A percentile compares a stretch with the other conserved stretches of the same genome.
These are phyloP conservation scores for Solenopsis fugax DNA, from an alignment of 1,140 invertebrate species.

Conservation along the genomic window DNA sequence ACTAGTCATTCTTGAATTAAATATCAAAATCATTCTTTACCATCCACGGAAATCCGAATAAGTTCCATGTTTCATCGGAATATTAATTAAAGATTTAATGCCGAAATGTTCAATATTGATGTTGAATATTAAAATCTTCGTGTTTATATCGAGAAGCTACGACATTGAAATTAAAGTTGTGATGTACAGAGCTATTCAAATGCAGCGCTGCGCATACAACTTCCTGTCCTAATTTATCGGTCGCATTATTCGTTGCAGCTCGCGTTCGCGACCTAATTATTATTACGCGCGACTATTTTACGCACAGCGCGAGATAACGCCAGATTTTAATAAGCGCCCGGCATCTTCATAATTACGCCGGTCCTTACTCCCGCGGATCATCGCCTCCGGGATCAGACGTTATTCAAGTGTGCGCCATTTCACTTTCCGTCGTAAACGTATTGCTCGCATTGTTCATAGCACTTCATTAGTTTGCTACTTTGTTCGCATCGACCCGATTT, in stretches of 20 bases:
- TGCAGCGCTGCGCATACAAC: neutral
- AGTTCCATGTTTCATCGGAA: neutral
- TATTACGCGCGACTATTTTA: conserved; percentile 5
- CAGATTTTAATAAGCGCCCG: conserved; percentile 37
- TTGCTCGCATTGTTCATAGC: conserved; percentile 49
- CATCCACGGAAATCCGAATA: neutral
- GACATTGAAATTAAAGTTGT: neutral
- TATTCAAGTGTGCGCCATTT: conserved; percentile 55
- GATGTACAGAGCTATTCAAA: neutral
- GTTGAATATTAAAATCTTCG: neutral
- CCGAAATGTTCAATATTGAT: neutral
- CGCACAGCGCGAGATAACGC: neutral
- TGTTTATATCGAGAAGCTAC: neutral
- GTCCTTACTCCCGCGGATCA: conserved; percentile 19
- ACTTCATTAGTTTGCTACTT: conserved; percentile 51
- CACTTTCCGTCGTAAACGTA: conserved; percentile 50
- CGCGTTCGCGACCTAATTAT: conserved; percentile 4
- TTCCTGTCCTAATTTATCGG: conserved; percentile 21
- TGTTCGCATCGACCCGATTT: conserved; percentile 33
- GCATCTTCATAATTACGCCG: conserved; percentile 1
- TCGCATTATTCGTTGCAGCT: conserved; percentile 5
- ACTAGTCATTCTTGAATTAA: neutral
- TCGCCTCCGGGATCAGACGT: conserved; percentile 29
- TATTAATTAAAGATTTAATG: conserved; percentile 2
- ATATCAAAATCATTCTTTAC: neutral